phyloP scores from a whole-genome alignment of 2,888 invertebrate species.

The Parapristionchus giblindavisi region DNA sequence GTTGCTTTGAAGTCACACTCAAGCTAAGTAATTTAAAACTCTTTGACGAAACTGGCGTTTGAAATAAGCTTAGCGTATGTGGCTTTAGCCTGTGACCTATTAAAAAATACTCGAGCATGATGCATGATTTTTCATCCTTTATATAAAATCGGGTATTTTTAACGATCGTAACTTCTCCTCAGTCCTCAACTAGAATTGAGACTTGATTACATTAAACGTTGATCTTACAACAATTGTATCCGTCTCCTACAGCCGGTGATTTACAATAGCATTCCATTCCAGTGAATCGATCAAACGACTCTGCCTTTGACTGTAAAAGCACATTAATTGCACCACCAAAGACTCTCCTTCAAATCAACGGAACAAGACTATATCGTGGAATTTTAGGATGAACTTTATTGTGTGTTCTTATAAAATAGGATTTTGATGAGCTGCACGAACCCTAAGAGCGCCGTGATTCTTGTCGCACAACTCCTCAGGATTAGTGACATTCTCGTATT shows the following conservation, averaged over 20 bases:
- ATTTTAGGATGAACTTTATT: no score
- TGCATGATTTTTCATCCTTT: neutral
- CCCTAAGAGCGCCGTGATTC: constrained; percentile 7
- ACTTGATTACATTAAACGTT: no score
- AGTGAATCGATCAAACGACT: constrained; percentile 20
- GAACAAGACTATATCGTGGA: no score
- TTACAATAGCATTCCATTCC: constrained; percentile 27
- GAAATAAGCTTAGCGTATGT: no score
- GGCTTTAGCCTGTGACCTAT: no score
- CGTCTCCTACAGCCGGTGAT: constrained; percentile 21
- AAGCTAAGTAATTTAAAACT: no score
- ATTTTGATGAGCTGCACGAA: no score
- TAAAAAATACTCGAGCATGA: neutral
- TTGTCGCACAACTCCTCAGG: constrained; percentile 19
- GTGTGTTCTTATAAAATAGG: no score
- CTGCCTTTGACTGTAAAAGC: neutral
- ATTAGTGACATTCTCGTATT: neutral
- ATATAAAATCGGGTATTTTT: neutral
- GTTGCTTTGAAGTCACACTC: no score
- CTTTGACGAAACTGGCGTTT: no score
- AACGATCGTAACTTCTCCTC: no score
- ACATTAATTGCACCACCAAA: neutral
- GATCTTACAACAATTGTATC: constrained; percentile 34
- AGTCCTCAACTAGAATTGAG: no score
- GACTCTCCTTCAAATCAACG: neutral